Conservation (phyloP, 2,113 vertebrate genomes). For the Sylvilagus bachmani region DNA sequence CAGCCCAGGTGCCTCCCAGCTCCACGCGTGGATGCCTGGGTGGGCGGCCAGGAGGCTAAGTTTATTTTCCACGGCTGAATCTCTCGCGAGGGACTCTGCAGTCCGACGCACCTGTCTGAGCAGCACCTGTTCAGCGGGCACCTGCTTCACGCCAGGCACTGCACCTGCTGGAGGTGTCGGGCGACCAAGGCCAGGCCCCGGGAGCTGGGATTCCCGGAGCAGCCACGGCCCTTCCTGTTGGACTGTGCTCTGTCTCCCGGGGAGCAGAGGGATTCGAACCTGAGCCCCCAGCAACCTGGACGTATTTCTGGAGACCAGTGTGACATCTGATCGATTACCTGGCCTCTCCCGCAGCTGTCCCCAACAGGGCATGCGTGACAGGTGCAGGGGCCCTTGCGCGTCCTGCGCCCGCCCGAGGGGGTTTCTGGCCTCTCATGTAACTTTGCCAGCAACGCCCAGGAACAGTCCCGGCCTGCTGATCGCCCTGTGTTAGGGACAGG, state of each 20-base stretch:
- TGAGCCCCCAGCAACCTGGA: background rate
- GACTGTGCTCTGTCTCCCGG: rapidly evolving
- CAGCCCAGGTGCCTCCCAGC: background rate
- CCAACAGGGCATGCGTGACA: rapidly evolving
- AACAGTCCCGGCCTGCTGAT: rapidly evolving
- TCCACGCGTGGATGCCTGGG: rapidly evolving
- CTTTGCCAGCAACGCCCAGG: background rate
- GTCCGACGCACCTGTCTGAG: background rate
- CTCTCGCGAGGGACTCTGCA: background rate
- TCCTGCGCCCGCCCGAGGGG: rapidly evolving
- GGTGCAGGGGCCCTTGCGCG: rapidly evolving
- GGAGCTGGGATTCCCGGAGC: background rate
- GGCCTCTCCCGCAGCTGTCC: background rate
- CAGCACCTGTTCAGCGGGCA: rapidly evolving
- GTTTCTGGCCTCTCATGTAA: rapidly evolving
- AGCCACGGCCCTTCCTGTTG: no score
- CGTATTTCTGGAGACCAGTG: background rate
- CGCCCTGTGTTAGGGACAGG: background rate
- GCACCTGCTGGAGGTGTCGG: no score
- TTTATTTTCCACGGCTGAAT: background rate
- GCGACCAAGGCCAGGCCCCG: no score
- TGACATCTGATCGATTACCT: rapidly evolving
- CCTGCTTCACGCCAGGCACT: background rate
- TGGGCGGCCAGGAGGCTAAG: background rate
- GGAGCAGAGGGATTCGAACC: rapidly evolving